Evolutionary conservation across 2,797 vertebrate genomes (phyloP).

Genomic region (Antrozous pallidus): DNA sequence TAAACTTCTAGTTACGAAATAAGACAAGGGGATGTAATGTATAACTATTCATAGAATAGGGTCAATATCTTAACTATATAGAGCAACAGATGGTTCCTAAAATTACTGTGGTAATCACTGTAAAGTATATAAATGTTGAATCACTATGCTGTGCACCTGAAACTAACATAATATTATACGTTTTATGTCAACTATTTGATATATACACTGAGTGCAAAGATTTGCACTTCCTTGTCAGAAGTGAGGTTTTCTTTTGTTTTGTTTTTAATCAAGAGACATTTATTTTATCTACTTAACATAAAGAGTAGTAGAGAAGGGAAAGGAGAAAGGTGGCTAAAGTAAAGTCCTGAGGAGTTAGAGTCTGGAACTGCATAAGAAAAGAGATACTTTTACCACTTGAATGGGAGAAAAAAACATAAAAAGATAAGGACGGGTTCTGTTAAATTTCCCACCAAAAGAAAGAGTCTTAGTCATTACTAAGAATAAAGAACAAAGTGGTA

Average conservation of each 20-base stretch:
- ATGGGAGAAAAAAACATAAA: background rate
- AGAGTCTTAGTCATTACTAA: background rate
- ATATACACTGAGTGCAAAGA: background rate
- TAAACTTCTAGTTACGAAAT: background rate
- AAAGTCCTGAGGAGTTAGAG: background rate
- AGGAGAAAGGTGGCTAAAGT: background rate
- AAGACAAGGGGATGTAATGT: background rate
- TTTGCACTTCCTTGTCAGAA: background rate
- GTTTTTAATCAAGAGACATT: background rate
- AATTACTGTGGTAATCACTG: background rate
- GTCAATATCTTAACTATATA: background rate
- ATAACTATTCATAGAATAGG: background rate
- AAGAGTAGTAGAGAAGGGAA: background rate
- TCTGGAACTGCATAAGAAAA: background rate
- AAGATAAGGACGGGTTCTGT: background rate
- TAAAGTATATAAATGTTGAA: background rate
- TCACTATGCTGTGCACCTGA: background rate
- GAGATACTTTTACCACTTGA: background rate
- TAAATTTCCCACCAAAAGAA: constrained; percentile 23
- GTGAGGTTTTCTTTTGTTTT: background rate
- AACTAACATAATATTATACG: background rate
- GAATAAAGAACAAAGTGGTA: background rate
- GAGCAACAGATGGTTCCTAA: background rate
- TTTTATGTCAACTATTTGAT: background rate
- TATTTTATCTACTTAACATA: constrained; percentile 13